These are phyloP conservation scores for Thalassarche chlororhynchos DNA, from an alignment of 2,113 vertebrate genomes.

Conservation along the genomic window DNA sequence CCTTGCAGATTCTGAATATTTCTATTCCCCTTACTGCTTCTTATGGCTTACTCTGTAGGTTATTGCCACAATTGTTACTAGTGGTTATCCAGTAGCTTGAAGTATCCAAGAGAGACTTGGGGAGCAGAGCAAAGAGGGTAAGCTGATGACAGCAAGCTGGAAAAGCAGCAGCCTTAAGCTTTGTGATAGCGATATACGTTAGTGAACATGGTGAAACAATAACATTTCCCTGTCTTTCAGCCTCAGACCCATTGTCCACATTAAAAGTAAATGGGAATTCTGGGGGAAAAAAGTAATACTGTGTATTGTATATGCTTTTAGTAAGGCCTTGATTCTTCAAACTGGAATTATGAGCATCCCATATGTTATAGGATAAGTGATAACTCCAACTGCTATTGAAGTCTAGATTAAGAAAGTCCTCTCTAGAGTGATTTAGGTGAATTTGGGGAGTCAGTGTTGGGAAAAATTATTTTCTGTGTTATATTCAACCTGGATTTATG, in stretches of 20 bases:
- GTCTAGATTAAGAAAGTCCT: not conserved
- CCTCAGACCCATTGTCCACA: not conserved
- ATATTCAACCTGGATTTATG: not conserved
- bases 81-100: not conserved
- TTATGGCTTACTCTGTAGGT: not conserved
- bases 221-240: not conserved
- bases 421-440: not conserved
- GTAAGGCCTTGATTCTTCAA: not conserved
- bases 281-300: fast-evolving
- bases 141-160: not conserved
- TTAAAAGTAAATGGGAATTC: not conserved
- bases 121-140: not conserved
- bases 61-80: not conserved
- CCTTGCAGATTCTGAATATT: not conserved
- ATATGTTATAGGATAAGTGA: not conserved
- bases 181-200: not conserved
- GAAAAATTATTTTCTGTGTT: not conserved
- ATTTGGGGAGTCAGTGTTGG: not conserved
- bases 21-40: not conserved
- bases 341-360: not conserved
- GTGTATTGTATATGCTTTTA: not conserved
- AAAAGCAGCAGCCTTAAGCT: not conserved
- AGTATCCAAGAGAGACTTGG: not conserved
- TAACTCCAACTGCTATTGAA: not conserved
- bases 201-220: not conserved